Evolutionary conservation across 2,888 invertebrate species (phyloP).

Genomic region (Apamea sordens): DNA sequence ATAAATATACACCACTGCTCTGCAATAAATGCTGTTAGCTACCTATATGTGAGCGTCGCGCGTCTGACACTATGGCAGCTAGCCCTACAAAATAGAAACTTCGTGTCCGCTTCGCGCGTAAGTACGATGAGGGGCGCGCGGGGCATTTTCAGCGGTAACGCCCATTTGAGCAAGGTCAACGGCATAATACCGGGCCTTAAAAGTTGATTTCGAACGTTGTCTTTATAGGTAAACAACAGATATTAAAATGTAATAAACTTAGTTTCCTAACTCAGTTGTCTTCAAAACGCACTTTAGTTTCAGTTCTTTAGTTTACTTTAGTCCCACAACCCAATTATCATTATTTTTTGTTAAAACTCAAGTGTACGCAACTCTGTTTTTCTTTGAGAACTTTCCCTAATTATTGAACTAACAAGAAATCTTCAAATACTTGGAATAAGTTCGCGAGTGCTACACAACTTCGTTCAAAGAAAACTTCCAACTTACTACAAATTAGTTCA

Average conservation of each 20-base stretch:
- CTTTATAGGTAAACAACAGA: neutral
- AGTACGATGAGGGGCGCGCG: too few relatives aligned
- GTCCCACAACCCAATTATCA: conserved; percentile 32
- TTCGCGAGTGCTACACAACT: conserved; percentile 47
- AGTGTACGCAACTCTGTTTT: conserved; percentile 42
- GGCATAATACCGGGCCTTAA: too few relatives aligned
- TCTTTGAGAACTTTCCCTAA: conserved; percentile 56
- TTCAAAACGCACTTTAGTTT: conserved; percentile 7
- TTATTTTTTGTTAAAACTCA: conserved; percentile 35
- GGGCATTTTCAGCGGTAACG: too few relatives aligned
- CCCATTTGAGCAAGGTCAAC: too few relatives aligned
- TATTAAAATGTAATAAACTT: neutral
- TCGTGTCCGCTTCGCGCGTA: too few relatives aligned
- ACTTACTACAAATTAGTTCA: conserved; percentile 60
- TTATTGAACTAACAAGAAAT: conserved; percentile 63
- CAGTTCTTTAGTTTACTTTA: neutral
- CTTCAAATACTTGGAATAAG: conserved; percentile 59
- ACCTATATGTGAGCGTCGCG: too few relatives aligned
- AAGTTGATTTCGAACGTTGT: neutral
- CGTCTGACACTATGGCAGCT: too few relatives aligned
- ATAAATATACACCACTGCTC: too few relatives aligned
- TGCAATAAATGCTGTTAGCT: too few relatives aligned
- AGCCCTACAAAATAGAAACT: too few relatives aligned
- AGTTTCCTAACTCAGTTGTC: neutral
- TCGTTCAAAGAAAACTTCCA: conserved; percentile 52